Evolutionary conservation across 2,113 vertebrate genomes (phyloP), one percentile per base, ranked within the genome.

Genomic region (Equus quagga): DNA sequence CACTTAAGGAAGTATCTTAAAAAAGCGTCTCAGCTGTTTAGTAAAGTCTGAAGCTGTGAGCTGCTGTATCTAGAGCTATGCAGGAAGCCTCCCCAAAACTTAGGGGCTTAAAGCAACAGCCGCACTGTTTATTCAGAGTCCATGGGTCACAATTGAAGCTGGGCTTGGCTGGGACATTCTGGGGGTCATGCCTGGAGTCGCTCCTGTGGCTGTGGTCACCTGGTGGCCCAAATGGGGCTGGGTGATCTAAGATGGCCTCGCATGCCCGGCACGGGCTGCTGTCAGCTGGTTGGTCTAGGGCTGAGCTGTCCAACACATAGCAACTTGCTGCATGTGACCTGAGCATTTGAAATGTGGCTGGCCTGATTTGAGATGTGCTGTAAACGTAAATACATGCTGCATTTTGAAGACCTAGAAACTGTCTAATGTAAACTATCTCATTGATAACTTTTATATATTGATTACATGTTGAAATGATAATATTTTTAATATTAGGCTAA

Each of bases 331-430:
- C 21, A 2, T 0, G 11, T 62, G 62, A 14, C 44, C 24, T 72
- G 41, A 79, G 17, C 80, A 2, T 21, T 41, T 64, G 87, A 70
- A 84, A 28, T 41, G 24, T 69, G 69, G 3, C 56, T 70, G 19
- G 46, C 28, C 21, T 15, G 23, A 26, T 78, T 12, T 72, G 82
- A 75, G 72, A 64, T 28, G 54, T 65, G 24, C 65, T 62, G 11
- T 79, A 51, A 87, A 26, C 44, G 19, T 64, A 36, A 82, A 28
- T 18, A 54, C 41, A 15, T 36, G 54, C 36, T 23, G 31, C 36
- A 36, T 94, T 93, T 83, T 91, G 36, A 94, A 84, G 87, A 56
- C 41, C 88, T 65, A 51, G 19, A 33, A 64, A 58, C 51, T 58
- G 15, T 65, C n/a, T 92, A 90, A 49, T 7, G 7, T 65, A 58